Base-by-base conservation (phyloP, 1,140 invertebrate species). In the Zaprionus davidi region DNA sequence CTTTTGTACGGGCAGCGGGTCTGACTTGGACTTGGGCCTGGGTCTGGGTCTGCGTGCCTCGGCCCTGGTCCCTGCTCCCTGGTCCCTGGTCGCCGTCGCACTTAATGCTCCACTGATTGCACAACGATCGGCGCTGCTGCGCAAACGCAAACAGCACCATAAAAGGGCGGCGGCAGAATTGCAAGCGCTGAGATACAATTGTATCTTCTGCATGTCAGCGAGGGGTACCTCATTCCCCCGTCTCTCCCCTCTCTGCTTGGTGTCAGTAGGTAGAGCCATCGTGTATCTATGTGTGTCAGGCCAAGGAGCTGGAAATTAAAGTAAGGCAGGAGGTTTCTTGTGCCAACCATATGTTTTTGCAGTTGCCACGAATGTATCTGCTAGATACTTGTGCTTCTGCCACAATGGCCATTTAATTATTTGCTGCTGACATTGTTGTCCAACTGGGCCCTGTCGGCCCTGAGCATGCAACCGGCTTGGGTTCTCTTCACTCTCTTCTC, bases 321-420 rank as follows among this genome's bases (percentile, higher is more conserved):
- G 86, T 90, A 90, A 90, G 86, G 86, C 86, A 90, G 86, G 87
- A 90, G 86, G 86, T 90, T 90, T 90, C 79, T 90, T 79, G 86
- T 68, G 68, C 85, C 53, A 72, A 78, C 58, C 85, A 76, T 83
- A 90, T 85, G 85, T 82, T 66, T 63, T 70, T 41, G 15, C 38
- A 41, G 44, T 11, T 17, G 17, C n/a, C 44, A 24, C 60, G 62
- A 72, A 71, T 78, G 72, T 65, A 77, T 79, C 65, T 81, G 72
- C 75, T 71, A 80, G 71, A 75, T 77, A 75, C 57, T n/a, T 17
- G 20, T 51, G 36, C 68, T 28, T n/a, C 20, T 62, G 38, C 41
- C 76, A 82, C 82, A 86, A 82, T 87, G 77, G 70, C 56, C 84
- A 81, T 81, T 88, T 87, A 88, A 88, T 83, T 88, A 88, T 88